Evolutionary conservation across 1,140 invertebrate genomes (phyloP).

Genomic region (Orchestia grillus): DNA sequence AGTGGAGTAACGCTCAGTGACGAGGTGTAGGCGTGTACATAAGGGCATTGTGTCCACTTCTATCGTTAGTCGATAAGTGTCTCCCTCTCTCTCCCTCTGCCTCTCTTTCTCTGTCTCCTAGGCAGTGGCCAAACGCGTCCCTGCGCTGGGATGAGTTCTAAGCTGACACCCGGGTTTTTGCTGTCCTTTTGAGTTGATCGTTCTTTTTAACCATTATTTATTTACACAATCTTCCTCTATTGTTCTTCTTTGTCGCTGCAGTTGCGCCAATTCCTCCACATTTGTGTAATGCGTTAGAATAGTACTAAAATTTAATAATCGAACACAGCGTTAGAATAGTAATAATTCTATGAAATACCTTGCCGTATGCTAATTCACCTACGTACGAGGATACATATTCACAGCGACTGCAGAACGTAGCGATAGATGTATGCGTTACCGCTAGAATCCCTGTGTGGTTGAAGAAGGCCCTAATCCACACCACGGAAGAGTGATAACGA

Average conservation of each 20-base stretch:
- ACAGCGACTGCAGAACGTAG: background rate
- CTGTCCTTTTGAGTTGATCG: background rate
- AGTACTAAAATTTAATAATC: too few relatives aligned
- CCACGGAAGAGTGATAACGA: background rate
- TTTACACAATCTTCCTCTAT: too few relatives aligned
- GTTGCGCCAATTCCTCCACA: too few relatives aligned
- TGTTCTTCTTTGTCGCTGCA: too few relatives aligned
- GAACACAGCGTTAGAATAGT: too few relatives aligned
- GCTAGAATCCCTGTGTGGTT: background rate
- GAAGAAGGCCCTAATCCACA: background rate
- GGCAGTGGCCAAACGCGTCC: background rate
- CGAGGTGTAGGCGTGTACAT: background rate
- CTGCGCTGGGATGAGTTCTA: background rate
- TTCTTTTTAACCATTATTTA: too few relatives aligned
- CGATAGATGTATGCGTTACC: background rate
- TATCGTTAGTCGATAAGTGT: background rate
- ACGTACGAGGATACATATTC: background rate
- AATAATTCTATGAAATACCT: too few relatives aligned
- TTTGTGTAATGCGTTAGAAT: too few relatives aligned
- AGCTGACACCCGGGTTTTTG: background rate
- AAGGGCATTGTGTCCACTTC: background rate
- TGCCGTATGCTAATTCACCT: background rate
- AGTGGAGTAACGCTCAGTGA: background rate
- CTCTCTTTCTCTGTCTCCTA: too few relatives aligned
- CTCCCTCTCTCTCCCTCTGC: too few relatives aligned